These are phyloP conservation scores for Petrocephalus zakoni DNA, from an alignment of 2,113 vertebrate species.

Conservation along the genomic window DNA sequence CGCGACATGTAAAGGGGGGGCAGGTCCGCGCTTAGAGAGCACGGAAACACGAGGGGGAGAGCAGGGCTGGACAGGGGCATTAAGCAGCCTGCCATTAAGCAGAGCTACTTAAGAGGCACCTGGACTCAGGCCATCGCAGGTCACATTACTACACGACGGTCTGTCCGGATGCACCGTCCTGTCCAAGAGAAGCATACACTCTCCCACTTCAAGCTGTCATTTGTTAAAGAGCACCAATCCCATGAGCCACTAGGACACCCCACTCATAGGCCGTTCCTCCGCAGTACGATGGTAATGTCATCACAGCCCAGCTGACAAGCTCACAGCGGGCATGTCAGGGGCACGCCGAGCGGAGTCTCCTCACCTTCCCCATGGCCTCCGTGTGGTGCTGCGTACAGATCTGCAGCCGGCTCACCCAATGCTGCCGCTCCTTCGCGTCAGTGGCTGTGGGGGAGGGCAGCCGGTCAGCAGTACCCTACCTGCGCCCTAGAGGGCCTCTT, in stretches of 20 bases:
- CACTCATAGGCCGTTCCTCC: not conserved
- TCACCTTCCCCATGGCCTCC: constrained; percentile 95
- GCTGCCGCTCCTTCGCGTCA: constrained; percentile 93
- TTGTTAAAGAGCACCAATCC: not conserved
- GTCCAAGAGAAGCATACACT: not conserved
- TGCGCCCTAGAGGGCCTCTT: not conserved
- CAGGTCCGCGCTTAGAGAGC: not conserved
- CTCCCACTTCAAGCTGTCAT: not conserved
- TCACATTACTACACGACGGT: not conserved
- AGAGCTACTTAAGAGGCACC: not conserved
- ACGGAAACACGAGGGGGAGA: not conserved
- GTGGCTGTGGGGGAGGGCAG: constrained; percentile 59
- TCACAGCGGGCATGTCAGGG: not conserved
- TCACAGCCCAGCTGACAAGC: not conserved
- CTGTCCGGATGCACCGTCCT: not conserved
- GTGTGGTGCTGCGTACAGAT: constrained; percentile 97
- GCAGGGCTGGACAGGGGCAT: not conserved
- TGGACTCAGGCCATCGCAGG: not conserved
- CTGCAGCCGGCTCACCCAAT: constrained; percentile 97
- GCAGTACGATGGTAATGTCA: not conserved
- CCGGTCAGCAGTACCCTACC: not conserved
- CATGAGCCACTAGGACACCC: not conserved
- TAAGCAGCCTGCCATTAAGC: not conserved
- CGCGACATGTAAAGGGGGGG: not conserved
- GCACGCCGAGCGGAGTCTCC: not conserved